Evolutionary conservation across 2,113 vertebrate species (phyloP).

Genomic region (Amphiprion percula): DNA sequence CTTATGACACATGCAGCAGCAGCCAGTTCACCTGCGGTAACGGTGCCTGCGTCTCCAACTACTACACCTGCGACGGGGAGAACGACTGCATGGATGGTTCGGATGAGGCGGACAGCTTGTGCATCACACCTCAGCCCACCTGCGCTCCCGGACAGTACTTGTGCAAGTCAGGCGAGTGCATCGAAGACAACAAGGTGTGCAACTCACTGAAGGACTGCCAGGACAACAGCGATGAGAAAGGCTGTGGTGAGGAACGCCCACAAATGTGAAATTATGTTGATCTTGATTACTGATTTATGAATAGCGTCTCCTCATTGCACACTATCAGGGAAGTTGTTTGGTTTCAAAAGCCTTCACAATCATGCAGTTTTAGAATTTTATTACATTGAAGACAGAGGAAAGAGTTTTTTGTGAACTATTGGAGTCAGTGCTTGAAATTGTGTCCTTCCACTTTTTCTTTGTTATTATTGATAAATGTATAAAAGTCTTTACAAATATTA

Average conservation of each 20-base stretch:
- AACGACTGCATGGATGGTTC: conserved; percentile 81
- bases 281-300: background rate
- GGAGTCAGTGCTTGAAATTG: too few relatives aligned
- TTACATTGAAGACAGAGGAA: background rate
- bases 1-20: conserved; percentile 73
- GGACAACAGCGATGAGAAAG: conserved; percentile 93
- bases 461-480: too few relatives aligned
- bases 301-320: background rate
- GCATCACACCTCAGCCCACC: conserved; percentile 71
- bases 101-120: conserved; percentile 77
- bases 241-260: conserved; percentile 88
- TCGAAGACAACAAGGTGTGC: conserved; percentile 89
- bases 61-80: conserved; percentile 72
- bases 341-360: background rate
- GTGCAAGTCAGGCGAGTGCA: conserved; percentile 91
- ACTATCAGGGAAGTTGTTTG: background rate
- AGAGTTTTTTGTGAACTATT: too few relatives aligned
- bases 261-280: background rate
- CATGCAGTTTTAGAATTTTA: background rate
- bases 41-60: conserved; percentile 70
- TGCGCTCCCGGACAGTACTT: conserved; percentile 90
- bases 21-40: conserved; percentile 81
- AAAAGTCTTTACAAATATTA: too few relatives aligned
- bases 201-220: conserved; percentile 91
- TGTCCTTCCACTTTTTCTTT: background rate